Conservation (phyloP, 1,140 invertebrate species). For the Drosophila triauraria region DNA sequence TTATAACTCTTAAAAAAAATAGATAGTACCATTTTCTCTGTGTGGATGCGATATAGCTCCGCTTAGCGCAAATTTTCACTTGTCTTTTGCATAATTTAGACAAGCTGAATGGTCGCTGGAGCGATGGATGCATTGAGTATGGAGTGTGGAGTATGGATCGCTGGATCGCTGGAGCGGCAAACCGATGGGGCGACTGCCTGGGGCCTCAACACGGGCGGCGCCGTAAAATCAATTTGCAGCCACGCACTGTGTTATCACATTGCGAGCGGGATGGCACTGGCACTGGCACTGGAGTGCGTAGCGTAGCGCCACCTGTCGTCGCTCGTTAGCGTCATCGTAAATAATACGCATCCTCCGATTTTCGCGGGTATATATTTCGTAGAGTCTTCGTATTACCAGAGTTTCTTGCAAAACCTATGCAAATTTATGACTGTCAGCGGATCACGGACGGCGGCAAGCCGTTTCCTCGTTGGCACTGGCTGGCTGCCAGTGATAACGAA, state of each 20-base stretch:
- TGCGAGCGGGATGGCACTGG: slow-evolving; percentile 35
- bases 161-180: background rate
- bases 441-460: slow-evolving; percentile 36
- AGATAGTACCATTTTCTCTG: background rate
- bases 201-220: slow-evolving; percentile 69
- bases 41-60: slow-evolving; percentile 27
- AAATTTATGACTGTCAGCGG: slow-evolving; percentile 76
- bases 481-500: slow-evolving; percentile 66
- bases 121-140: slow-evolving; percentile 4
- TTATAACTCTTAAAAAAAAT: too few species aligned
- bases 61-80: slow-evolving; percentile 80
- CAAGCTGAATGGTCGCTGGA: slow-evolving; percentile 46
- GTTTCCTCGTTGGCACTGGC: slow-evolving; percentile 62
- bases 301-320: slow-evolving; percentile 74
- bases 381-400: background rate
- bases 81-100: slow-evolving; percentile 80
- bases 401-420: slow-evolving; percentile 73
- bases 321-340: slow-evolving; percentile 82
- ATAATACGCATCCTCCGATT: slow-evolving; percentile 64
- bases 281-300: slow-evolving; percentile 35
- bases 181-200: slow-evolving; percentile 32
- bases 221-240: slow-evolving; percentile 78
- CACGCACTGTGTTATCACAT: slow-evolving; percentile 72
- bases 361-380: slow-evolving; percentile 3
- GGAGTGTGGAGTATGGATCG: slow-evolving; percentile 3